These are phyloP conservation scores for Psittacula derbiana DNA, from an alignment of 2,797 vertebrate species.

Conservation along the genomic window DNA sequence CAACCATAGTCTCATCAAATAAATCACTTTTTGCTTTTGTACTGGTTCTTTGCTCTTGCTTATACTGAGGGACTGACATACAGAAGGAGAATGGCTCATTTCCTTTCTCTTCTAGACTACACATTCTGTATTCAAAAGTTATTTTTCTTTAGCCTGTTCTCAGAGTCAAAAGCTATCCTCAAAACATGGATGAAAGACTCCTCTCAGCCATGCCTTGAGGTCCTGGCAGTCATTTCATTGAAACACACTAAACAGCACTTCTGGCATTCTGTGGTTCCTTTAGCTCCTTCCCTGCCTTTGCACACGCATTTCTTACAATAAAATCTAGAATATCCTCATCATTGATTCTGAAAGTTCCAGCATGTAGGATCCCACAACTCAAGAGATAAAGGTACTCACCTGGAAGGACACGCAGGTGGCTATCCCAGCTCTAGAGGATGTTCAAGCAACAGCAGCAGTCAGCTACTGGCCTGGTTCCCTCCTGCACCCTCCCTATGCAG, in stretches of 20 bases:
- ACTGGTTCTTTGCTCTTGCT: not conserved
- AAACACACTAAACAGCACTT: not conserved
- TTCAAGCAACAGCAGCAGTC: not conserved
- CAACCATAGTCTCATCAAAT: not conserved
- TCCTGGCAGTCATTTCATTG: not conserved
- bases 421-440: not conserved
- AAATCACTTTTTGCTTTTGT: not conserved
- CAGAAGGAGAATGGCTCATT: not conserved
- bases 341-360: not conserved
- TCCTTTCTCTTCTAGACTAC: not conserved
- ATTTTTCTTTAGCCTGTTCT: not conserved
- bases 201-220: not conserved
- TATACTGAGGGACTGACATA: not conserved
- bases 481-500: not conserved
- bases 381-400: not conserved
- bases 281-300: not conserved
- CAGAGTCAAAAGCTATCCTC: not conserved
- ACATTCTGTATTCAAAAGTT: not conserved
- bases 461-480: not conserved
- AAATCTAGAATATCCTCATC: not conserved
- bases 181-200: not conserved
- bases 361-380: not conserved
- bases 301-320: accelerated
- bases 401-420: not conserved
- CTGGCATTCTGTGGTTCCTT: not conserved